Conservation (phyloP, 2,113 vertebrate genomes). For the Penelope pileata region DNA sequence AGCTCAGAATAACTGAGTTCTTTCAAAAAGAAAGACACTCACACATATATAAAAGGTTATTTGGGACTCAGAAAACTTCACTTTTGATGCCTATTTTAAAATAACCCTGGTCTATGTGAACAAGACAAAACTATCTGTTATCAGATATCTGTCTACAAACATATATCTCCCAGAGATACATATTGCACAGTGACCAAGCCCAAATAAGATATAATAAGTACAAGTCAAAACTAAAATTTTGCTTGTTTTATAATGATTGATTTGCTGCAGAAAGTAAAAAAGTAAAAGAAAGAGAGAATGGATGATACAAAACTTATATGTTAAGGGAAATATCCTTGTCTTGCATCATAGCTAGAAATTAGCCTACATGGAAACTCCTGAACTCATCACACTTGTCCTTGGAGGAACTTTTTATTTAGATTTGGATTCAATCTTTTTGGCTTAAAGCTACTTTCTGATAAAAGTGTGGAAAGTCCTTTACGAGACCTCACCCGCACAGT, state of each 20-base stretch:
- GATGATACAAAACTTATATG: background rate
- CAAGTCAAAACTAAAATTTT: background rate
- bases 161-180: background rate
- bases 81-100: background rate
- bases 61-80: background rate
- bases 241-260: background rate
- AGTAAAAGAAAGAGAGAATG: background rate
- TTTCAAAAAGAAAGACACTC: background rate
- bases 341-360: conserved; percentile 12
- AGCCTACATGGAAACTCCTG: background rate
- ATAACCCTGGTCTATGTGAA: background rate
- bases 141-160: background rate
- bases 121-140: background rate
- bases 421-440: background rate
- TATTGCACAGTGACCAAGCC: background rate
- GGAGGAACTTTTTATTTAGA: background rate
- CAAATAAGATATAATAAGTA: background rate
- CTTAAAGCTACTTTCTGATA: background rate
- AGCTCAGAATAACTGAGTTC: background rate
- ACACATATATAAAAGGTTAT: background rate
- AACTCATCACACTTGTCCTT: background rate
- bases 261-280: conserved; percentile 39
- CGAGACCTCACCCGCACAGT: background rate
- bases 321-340: background rate
- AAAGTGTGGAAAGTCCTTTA: background rate